Conservation (phyloP, 2,797 vertebrate species). For the Microctenopoma lineatum region DNA sequence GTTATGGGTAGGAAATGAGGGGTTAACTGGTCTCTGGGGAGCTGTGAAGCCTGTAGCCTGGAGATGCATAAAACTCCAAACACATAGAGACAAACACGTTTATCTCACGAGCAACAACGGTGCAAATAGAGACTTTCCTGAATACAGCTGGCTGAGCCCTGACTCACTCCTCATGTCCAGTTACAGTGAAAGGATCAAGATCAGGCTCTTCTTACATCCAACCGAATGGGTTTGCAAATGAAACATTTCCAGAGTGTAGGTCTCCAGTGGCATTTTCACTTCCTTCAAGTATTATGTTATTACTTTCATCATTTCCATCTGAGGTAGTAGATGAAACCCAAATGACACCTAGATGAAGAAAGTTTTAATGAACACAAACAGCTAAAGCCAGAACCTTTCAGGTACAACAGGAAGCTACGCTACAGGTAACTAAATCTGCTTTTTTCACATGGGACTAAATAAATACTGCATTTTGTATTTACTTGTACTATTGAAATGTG, state of each 20-base stretch:
- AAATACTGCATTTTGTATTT: no score
- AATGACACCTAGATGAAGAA: background rate
- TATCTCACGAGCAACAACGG: constrained; percentile 40
- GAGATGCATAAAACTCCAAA: constrained; percentile 55
- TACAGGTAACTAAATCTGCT: no score
- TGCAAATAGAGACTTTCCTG: constrained; percentile 46
- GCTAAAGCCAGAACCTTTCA: no score
- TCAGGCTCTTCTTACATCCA: background rate
- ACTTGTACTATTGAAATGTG: no score
- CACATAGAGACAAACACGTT: constrained; percentile 39
- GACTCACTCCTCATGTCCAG: background rate
- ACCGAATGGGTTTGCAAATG: background rate
- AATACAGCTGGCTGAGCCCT: constrained; percentile 3
- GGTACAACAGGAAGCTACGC: no score
- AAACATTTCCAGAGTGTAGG: background rate
- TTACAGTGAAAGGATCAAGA: background rate
- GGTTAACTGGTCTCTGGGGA: constrained; percentile 73
- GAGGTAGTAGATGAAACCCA: background rate
- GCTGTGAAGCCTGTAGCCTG: constrained; percentile 54
- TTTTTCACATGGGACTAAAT: no score
- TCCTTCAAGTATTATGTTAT: background rate
- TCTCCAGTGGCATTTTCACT: background rate
- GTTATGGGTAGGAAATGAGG: constrained; percentile 68
- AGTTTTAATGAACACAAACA: no score
- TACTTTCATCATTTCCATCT: background rate